phyloP scores from a whole-genome alignment of 1,140 invertebrate genomes.

The Zaprionus kolodkinae region DNA sequence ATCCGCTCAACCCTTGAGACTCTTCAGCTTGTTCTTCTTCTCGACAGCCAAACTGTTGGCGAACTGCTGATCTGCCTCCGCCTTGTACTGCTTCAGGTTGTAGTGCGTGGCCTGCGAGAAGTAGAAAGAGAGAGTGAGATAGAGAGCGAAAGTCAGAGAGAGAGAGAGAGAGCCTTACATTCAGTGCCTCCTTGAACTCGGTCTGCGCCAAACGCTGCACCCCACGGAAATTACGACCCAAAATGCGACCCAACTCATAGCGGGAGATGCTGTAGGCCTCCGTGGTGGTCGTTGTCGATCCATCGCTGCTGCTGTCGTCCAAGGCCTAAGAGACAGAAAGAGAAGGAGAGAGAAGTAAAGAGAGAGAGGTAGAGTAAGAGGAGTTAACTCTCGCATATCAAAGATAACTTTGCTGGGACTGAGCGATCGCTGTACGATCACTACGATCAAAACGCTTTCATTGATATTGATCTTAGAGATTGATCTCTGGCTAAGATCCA shows the following conservation, averaged over 20 bases:
- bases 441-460: too few relatives aligned
- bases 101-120: conserved; percentile 66
- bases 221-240: conserved; percentile 80
- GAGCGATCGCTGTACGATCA: too few relatives aligned
- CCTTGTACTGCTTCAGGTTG: conserved; percentile 73
- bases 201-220: conserved; percentile 70
- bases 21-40: conserved; percentile 75
- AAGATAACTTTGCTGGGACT: too few relatives aligned
- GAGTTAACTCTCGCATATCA: too few relatives aligned
- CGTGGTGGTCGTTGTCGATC: conserved; percentile 58
- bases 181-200: conserved; percentile 74
- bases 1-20: conserved; percentile 54
- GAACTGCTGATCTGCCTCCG: conserved; percentile 73
- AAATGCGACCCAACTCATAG: conserved; percentile 79
- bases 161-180: conserved; percentile 43
- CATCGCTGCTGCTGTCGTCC: conserved; percentile 47
- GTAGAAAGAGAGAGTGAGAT: not conserved
- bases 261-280: conserved; percentile 75
- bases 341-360: not conserved
- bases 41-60: conserved; percentile 76
- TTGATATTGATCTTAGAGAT: too few relatives aligned
- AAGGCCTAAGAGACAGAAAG: conserved; percentile 5
- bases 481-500: too few relatives aligned
- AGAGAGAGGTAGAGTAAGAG: not conserved
- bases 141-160: not conserved